Percentiles rank a stretch among this genome's conserved stretches.
Conservation (phyloP, 2,113 vertebrate species). For the Chunga burmeisteri region DNA sequence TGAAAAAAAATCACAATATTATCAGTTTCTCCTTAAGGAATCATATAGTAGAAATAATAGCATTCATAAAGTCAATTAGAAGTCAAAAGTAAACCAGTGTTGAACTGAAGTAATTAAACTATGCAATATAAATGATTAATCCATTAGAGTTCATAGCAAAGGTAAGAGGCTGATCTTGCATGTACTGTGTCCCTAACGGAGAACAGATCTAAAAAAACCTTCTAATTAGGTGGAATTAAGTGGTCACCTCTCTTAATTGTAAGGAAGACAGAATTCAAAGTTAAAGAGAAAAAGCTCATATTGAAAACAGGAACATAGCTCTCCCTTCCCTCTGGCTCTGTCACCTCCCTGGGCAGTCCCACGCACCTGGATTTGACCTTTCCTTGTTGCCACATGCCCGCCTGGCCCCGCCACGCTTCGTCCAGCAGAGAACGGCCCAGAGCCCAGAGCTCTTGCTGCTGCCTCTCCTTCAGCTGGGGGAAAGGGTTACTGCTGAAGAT, state of each 20-base stretch:
- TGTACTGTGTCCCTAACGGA: neutral
- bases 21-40: neutral
- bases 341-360: neutral
- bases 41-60: slow-evolving; percentile 3
- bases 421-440: neutral
- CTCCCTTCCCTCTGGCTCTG: neutral
- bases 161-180: neutral
- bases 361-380: fast-evolving
- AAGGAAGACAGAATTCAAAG: neutral
- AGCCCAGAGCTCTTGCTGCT: neutral
- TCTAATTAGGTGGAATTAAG: slow-evolving; percentile 48
- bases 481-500: neutral
- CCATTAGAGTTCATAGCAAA: slow-evolving; percentile 10
- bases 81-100: slow-evolving; percentile 61
- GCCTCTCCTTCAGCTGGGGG: neutral
- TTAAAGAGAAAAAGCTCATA: neutral
- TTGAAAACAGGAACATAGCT: neutral
- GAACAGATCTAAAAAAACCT: neutral
- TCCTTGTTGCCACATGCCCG: neutral
- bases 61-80: slow-evolving; percentile 43
- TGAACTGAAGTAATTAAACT: slow-evolving; percentile 30
- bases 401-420: fast-evolving
- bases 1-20: neutral
- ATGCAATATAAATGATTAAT: slow-evolving; percentile 25
- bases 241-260: slow-evolving; percentile 7